phyloP scores from a whole-genome alignment of 2,888 invertebrate genomes.

The Eretmocerus hayati region DNA sequence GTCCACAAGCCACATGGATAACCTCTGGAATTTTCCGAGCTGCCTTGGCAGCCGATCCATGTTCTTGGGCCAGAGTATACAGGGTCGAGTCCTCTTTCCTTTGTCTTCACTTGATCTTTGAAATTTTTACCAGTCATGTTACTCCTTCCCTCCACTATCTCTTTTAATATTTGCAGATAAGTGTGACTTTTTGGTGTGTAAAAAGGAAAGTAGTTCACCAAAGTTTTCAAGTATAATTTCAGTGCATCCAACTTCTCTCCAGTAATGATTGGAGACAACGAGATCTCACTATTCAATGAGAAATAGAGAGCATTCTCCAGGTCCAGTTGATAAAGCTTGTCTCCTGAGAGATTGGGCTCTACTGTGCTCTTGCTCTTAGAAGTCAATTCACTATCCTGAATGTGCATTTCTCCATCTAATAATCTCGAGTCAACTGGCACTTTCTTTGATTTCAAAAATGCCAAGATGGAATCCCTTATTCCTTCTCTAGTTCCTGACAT shows the following conservation, averaged over 20 bases:
- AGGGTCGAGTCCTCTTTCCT: slow-evolving; percentile 53
- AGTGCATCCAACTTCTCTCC: slow-evolving; percentile 69
- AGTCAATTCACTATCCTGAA: slow-evolving; percentile 2
- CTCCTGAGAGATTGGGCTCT: slow-evolving; percentile 21
- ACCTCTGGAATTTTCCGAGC: slow-evolving; percentile 66
- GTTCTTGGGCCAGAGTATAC: slow-evolving; percentile 49
- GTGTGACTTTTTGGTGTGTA: slow-evolving; percentile 56
- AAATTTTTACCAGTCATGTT: slow-evolving; percentile 57
- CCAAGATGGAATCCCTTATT: slow-evolving; percentile 50
- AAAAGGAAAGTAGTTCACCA: slow-evolving; percentile 75
- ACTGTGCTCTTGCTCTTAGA: slow-evolving; percentile 31
- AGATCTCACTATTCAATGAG: slow-evolving; percentile 77
- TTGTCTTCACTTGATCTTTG: slow-evolving; percentile 50
- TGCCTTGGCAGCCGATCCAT: slow-evolving; percentile 82
- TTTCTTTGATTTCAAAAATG: slow-evolving; percentile 46
- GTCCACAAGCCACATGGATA: slow-evolving; percentile 95
- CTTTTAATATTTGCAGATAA: slow-evolving; percentile 49
- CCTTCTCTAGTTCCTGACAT: slow-evolving; percentile 47
- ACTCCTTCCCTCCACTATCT: slow-evolving; percentile 50
- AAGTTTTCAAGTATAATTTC: slow-evolving; percentile 62
- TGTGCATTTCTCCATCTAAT: slow-evolving; percentile 1
- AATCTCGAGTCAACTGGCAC: slow-evolving; percentile 22
- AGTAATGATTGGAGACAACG: slow-evolving; percentile 59
- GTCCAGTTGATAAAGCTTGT: slow-evolving; percentile 74
- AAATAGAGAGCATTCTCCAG: slow-evolving; percentile 80